These are phyloP conservation scores for Drosophila niveifrons DNA, from an alignment of 2,888 invertebrate species.

Conservation along the genomic window DNA sequence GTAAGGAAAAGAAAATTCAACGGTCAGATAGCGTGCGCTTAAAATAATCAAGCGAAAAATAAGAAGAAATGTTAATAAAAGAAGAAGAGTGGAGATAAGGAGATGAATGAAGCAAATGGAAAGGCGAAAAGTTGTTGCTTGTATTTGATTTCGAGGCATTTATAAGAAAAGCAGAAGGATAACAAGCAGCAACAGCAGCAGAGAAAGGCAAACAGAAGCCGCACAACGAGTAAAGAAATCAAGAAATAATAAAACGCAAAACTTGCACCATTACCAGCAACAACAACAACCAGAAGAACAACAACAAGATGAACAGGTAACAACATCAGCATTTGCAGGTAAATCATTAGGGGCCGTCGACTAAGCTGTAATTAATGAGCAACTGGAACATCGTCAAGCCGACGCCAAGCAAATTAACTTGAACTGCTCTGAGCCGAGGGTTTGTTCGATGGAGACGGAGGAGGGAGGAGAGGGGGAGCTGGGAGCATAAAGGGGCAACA, in stretches of 20 bases:
- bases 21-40: conserved; percentile 53
- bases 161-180: conserved; percentile 49
- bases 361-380: conserved; percentile 79
- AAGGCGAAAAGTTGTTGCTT: conserved; percentile 23
- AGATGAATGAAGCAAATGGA: conserved; percentile 11
- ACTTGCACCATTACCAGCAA: conserved; percentile 43
- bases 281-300: conserved; percentile 29
- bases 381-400: conserved; percentile 68
- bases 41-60: conserved; percentile 40
- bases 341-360: conserved; percentile 64
- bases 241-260: conserved; percentile 64
- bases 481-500: not conserved
- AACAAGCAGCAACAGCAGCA: conserved; percentile 26
- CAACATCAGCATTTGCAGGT: conserved; percentile 60
- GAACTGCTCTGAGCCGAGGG: conserved; percentile 36
- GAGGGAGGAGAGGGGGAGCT: not conserved
- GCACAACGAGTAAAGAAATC: conserved; percentile 42
- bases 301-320: conserved; percentile 24
- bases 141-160: conserved; percentile 74
- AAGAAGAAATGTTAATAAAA: conserved; percentile 25
- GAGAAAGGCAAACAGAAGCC: conserved; percentile 14
- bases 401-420: conserved; percentile 72
- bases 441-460: not conserved
- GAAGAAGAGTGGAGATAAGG: conserved; percentile 13
- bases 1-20: conserved; percentile 33